phyloP scores from a whole-genome alignment of 2,113 vertebrate species.

The Hylia prasina region DNA sequence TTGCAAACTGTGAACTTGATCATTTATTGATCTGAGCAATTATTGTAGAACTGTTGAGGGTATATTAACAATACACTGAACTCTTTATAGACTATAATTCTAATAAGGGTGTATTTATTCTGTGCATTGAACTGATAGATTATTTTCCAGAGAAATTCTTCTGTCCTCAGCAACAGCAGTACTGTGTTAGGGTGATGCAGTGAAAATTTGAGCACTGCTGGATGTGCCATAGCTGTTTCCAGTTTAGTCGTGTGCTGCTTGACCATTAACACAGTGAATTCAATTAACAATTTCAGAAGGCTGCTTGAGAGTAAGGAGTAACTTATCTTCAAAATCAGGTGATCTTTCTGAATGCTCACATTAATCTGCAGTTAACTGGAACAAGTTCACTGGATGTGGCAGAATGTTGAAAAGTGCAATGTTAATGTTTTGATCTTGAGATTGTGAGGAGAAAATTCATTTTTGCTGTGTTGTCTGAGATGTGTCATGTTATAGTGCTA shows the following conservation, averaged over 20 bases:
- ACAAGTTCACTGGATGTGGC: not conserved
- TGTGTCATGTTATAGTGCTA: not conserved
- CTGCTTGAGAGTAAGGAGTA: not conserved
- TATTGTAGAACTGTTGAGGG: not conserved
- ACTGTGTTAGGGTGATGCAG: not conserved
- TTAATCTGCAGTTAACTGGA: conserved; percentile 7
- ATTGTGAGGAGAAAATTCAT: not conserved
- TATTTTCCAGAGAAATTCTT: not conserved
- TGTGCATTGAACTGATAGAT: not conserved
- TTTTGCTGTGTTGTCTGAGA: not conserved
- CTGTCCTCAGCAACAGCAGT: not conserved
- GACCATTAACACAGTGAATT: not conserved
- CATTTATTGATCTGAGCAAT: not conserved
- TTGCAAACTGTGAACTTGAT: not conserved
- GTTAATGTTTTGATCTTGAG: not conserved
- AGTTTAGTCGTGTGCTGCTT: not conserved
- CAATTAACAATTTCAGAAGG: not conserved
- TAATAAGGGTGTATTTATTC: not conserved
- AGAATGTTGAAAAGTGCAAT: not conserved
- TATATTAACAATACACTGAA: not conserved
- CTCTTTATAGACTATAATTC: not conserved
- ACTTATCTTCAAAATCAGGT: not conserved
- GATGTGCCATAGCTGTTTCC: not conserved
- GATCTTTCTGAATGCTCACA: not conserved
- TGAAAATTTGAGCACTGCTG: not conserved